Conservation (phyloP, 2,797 vertebrate species). For the Sebastes ruberrimus region DNA sequence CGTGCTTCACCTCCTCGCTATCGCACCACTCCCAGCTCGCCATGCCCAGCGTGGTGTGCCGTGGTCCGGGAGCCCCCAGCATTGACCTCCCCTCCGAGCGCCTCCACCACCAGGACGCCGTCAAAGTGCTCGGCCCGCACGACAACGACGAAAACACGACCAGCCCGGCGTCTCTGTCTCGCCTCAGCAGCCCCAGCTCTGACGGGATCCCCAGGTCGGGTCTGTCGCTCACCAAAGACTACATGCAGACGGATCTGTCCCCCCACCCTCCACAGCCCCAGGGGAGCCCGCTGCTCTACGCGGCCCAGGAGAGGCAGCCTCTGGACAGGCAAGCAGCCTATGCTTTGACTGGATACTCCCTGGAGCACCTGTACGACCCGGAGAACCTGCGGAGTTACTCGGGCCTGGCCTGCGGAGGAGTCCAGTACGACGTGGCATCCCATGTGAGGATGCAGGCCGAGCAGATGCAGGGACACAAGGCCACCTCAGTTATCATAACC, state of each 20-base stretch:
- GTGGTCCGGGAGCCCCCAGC: slow-evolving; percentile 78
- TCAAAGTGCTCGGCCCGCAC: slow-evolving; percentile 85
- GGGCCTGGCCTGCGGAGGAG: slow-evolving; percentile 88
- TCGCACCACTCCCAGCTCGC: slow-evolving; percentile 88
- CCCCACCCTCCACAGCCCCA: slow-evolving; percentile 86
- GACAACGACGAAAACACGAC: slow-evolving; percentile 90
- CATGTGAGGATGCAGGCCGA: slow-evolving; percentile 95
- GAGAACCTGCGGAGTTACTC: slow-evolving; percentile 93
- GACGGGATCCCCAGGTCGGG: slow-evolving; percentile 88
- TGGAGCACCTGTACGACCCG: slow-evolving; percentile 92
- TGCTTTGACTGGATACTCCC: slow-evolving; percentile 92
- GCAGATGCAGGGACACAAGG: slow-evolving; percentile 93
- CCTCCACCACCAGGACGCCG: slow-evolving; percentile 84
- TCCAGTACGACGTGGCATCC: slow-evolving; percentile 91
- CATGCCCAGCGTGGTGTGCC: slow-evolving; percentile 86
- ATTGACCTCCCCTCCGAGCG: slow-evolving; percentile 85
- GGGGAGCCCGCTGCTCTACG: slow-evolving; percentile 88
- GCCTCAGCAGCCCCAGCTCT: slow-evolving; percentile 92
- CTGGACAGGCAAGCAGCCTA: slow-evolving; percentile 92
- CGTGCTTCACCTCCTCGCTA: slow-evolving; percentile 83
- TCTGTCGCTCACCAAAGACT: slow-evolving; percentile 86
- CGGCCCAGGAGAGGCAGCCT: slow-evolving; percentile 87
- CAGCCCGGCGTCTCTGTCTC: slow-evolving; percentile 86
- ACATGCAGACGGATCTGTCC: slow-evolving; percentile 89
- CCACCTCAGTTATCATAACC: slow-evolving; percentile 96